Conservation (phyloP, 2,113 vertebrate genomes). For the Himantopus leucocephalus region DNA sequence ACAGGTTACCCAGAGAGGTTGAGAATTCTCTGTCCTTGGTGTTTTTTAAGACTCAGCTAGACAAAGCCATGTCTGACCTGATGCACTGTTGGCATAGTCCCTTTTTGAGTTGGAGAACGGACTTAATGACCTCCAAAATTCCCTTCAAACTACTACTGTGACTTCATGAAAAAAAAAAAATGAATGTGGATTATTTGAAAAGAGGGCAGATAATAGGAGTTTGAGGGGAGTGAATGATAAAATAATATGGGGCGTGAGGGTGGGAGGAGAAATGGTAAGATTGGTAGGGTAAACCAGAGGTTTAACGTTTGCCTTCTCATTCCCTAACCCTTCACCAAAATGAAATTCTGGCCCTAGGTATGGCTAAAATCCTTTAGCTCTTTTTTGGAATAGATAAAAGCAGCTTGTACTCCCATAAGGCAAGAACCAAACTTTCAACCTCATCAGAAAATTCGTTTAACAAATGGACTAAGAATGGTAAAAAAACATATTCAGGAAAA, state of each 20-base stretch:
- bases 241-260: rapidly evolving
- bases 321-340: neutral
- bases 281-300: neutral
- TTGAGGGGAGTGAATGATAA: neutral
- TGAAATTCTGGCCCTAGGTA: neutral
- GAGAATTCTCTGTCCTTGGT: neutral
- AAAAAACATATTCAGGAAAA: neutral
- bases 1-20: neutral
- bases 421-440: neutral
- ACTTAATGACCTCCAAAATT: neutral
- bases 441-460: neutral
- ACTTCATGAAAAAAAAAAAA: neutral
- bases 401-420: neutral
- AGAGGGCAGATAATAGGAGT: neutral
- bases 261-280: neutral
- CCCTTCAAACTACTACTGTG: neutral
- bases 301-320: neutral
- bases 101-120: neutral
- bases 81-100: neutral
- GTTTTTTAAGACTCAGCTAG: neutral
- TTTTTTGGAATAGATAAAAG: neutral
- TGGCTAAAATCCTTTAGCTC: neutral
- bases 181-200: neutral
- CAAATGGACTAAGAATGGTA: neutral
- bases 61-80: neutral